Conservation (phyloP, 2,888 invertebrate species). For the Cephus rjabovi region DNA sequence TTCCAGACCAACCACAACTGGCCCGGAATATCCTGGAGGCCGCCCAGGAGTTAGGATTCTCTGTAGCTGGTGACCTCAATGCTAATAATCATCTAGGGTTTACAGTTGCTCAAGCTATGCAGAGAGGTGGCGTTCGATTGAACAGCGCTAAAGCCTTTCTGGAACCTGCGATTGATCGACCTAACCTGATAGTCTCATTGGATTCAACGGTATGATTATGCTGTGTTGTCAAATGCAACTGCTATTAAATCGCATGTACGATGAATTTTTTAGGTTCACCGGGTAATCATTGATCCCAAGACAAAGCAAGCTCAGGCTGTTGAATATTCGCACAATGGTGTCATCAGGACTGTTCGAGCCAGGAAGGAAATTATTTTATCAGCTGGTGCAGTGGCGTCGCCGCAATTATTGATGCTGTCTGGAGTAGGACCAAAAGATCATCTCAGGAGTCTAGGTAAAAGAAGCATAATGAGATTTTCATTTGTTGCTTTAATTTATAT, state of each 20-base stretch:
- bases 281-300: background rate
- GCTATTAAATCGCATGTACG: background rate
- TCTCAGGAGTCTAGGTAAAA: background rate
- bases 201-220: background rate
- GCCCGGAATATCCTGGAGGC: slow-evolving; percentile 28
- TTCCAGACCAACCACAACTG: slow-evolving; percentile 28
- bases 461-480: background rate
- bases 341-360: slow-evolving; percentile 3
- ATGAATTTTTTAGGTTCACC: background rate
- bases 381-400: background rate
- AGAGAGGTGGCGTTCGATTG: background rate
- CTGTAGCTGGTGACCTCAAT: slow-evolving; percentile 30
- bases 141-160: background rate
- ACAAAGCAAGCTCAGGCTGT: background rate
- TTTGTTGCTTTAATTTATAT: background rate
- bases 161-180: background rate
- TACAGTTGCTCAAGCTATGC: slow-evolving; percentile 31
- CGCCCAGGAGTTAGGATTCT: slow-evolving; percentile 30
- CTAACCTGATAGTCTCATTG: slow-evolving; percentile 7
- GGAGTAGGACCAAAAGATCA: background rate
- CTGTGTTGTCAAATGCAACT: background rate
- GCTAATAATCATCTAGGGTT: slow-evolving; percentile 24
- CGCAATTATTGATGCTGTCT: background rate
- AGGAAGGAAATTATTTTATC: slow-evolving; percentile 5
- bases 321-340: background rate